Evolutionary conservation across 2,113 vertebrate species (phyloP).

Genomic region (Acanthisitta chloris): DNA sequence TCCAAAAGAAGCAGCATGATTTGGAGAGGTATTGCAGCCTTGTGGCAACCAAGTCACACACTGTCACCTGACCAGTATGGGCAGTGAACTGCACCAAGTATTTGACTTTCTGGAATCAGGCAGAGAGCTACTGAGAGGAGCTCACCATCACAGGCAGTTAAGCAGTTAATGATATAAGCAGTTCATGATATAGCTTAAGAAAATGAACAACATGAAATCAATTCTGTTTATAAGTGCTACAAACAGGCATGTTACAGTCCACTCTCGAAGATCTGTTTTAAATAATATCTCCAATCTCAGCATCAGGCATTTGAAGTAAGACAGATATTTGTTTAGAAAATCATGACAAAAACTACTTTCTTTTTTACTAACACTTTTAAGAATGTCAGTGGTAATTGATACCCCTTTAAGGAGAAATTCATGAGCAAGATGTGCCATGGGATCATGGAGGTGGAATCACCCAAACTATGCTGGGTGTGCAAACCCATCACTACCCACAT

Average conservation of each 20-base stretch:
- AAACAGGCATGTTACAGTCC: background rate
- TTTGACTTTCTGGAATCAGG: background rate
- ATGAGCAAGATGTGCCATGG: background rate
- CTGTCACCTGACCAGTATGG: background rate
- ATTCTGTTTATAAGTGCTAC: background rate
- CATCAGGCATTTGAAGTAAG: background rate
- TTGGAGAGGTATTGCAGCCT: background rate
- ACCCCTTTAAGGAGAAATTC: background rate
- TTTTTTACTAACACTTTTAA: background rate
- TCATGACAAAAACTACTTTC: background rate
- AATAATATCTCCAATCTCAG: background rate
- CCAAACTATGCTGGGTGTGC: background rate
- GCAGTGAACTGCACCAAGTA: background rate
- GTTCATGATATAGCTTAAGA: background rate
- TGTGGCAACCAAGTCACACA: background rate
- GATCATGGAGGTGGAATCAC: background rate
- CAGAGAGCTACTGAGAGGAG: background rate
- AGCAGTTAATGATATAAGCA: fast-evolving
- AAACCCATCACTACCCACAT: background rate
- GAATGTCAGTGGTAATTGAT: background rate
- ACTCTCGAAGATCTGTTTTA: background rate
- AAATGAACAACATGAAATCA: background rate
- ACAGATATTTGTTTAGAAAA: background rate
- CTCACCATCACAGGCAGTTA: background rate
- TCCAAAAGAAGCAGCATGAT: background rate